Conservation (phyloP, 2,888 invertebrate species). For the Pyrrhia umbra region DNA sequence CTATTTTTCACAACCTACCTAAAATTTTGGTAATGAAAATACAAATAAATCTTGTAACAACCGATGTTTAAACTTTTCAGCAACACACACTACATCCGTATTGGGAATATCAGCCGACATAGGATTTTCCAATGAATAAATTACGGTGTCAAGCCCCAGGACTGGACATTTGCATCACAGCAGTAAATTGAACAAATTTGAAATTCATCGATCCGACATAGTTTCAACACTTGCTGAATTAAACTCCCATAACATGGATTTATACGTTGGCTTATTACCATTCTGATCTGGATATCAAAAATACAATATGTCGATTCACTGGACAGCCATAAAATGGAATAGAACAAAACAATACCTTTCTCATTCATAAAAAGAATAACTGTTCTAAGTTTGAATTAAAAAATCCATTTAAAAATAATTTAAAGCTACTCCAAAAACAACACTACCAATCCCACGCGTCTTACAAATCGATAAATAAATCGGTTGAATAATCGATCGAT, state of each 20-base stretch:
- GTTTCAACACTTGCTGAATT: conserved; percentile 64
- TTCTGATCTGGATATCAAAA: conserved; percentile 54
- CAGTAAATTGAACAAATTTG: conserved; percentile 81
- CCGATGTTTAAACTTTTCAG: conserved; percentile 34
- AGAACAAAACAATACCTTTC: conserved; percentile 21
- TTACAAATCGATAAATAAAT: conserved; percentile 47
- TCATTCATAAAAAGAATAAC: neutral
- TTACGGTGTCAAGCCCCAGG: conserved; percentile 62
- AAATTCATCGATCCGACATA: conserved; percentile 76
- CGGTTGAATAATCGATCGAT: conserved; percentile 47
- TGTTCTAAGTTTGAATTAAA: conserved; percentile 9
- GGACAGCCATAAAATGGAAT: conserved; percentile 13
- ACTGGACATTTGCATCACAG: conserved; percentile 73
- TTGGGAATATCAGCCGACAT: conserved; percentile 56
- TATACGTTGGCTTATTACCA: conserved; percentile 50
- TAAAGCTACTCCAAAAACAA: neutral
- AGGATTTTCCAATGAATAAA: conserved; percentile 82
- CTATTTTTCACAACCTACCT: too few species aligned
- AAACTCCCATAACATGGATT: conserved; percentile 56
- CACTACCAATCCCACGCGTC: neutral
- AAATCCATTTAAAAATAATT: conserved; percentile 21
- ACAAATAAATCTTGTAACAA: conserved; percentile 25
- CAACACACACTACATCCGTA: conserved; percentile 33
- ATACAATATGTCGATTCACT: conserved; percentile 44
- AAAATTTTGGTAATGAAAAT: too few species aligned